Base-by-base conservation (phyloP, 2,888 invertebrate species). In the Cerastis rubricosa region DNA sequence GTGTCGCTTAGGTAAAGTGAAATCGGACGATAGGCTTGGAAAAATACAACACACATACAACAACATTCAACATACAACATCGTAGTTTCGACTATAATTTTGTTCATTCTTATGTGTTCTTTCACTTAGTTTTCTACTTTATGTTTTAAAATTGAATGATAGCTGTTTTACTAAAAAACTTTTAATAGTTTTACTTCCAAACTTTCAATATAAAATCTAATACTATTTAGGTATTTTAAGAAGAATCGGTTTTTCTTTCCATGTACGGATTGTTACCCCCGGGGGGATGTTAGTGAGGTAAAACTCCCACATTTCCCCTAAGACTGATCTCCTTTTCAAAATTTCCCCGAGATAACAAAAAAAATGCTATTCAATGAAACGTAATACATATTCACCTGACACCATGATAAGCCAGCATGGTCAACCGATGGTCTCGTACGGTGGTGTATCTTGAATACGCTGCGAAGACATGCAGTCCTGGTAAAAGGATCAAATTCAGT, bases 341-440 rank as follows among this genome's bases (percentile, higher is more conserved):
- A 8, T 17, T 7, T 2, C 25, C 8, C 17, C 8, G 4, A 8
- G 1, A 59, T 25, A 57, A 25, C 35, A 35, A 54, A 0, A 49
- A 19, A 19, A 19, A 49, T 49, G 8, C 8, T 49, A 49, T 49
- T 2, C 25, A 25, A 14, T 57, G 8, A n/a, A 51, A 5, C n/a
- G 12, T 11, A 35, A 57, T 2, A 40, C 2, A 35, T n/a, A 81
- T 83, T 83, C 87, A 98, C 98, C 98, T 97, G 89, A 98, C 97
- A 89, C 98, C 98, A 89, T 98, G 98, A 87, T 97, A 98, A 77
- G 98, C 97, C 71, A 97, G 94, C 86, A 97, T 92, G 0, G 98
- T 98, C 11, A 98, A 94, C 74, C 97, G 96, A 88, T 98, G 97
- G 68, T 97, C 97, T 72, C 95, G 93, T 0, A 97, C 97, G 2